phyloP scores from a whole-genome alignment of 2,888 invertebrate species.

The Empis livida region DNA sequence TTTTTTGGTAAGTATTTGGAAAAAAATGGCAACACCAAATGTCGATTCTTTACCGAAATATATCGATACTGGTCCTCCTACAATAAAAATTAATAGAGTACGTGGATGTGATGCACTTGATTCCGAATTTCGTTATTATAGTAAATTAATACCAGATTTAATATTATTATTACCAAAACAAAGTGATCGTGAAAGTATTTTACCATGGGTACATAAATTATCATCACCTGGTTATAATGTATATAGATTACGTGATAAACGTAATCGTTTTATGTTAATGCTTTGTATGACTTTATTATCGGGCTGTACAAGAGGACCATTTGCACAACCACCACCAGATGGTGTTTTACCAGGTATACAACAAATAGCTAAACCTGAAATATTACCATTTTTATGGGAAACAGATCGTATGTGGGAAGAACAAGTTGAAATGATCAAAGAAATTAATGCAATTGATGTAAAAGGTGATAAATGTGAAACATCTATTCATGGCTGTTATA shows the following conservation, averaged over 20 bases:
- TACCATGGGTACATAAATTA: conserved; percentile 9
- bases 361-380: not conserved
- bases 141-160: conserved; percentile 8
- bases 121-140: conserved; percentile 11
- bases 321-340: conserved; percentile 4
- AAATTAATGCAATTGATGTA: not conserved
- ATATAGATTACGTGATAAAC: conserved; percentile 7
- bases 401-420: conserved; percentile 10
- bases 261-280: conserved; percentile 12
- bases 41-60: too few species aligned
- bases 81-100: too few species aligned
- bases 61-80: not conserved
- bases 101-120: conserved; percentile 7
- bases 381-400: conserved; percentile 4
- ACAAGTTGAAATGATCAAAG: conserved; percentile 2
- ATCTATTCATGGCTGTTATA: conserved; percentile 2
- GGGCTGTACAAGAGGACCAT: conserved; percentile 7
- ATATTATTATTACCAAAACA: conserved; percentile 1
- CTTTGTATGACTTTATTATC: conserved; percentile 7
- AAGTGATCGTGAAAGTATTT: conserved; percentile 3
- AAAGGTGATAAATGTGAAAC: not conserved
- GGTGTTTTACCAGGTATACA: not conserved
- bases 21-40: not conserved
- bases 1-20: too few species aligned
- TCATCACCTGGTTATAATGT: conserved; percentile 7